Conservation (phyloP, 2,113 vertebrate genomes). For the Vireo altiloquus region DNA sequence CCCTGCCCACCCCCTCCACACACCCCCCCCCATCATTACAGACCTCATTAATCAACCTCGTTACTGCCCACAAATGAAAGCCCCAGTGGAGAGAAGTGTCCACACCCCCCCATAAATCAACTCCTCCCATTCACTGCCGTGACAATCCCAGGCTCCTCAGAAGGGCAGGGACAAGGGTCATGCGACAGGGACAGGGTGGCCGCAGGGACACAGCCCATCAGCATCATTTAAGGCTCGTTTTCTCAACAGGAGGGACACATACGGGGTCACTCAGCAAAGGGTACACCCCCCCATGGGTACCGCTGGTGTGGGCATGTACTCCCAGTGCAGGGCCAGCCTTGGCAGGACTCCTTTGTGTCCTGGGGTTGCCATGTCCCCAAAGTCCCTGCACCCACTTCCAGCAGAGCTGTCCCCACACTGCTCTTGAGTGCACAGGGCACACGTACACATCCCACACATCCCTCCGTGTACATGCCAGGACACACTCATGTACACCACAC, state of each 20-base stretch:
- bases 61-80: neutral
- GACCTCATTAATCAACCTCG: neutral
- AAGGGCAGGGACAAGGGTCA: slow-evolving; percentile 26
- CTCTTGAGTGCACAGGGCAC: neutral
- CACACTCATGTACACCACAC: neutral
- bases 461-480: rapidly evolving
- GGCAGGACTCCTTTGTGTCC: neutral
- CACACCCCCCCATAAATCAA: slow-evolving; percentile 7
- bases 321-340: neutral
- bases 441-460: rapidly evolving
- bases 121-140: neutral
- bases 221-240: neutral
- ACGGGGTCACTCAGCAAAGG: neutral
- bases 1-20: neutral
- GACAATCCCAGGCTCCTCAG: neutral
- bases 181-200: neutral
- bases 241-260: neutral
- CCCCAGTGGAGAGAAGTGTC: neutral
- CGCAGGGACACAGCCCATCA: rapidly evolving
- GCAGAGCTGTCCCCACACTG: neutral
- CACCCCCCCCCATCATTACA: neutral
- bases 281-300: neutral
- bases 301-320: neutral
- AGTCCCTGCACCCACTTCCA: neutral
- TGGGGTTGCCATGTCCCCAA: neutral